Evolutionary conservation across 2,888 invertebrate genomes (phyloP), one percentile per base, ranked within the genome.

Genomic region (Trissolcus japonicus): DNA sequence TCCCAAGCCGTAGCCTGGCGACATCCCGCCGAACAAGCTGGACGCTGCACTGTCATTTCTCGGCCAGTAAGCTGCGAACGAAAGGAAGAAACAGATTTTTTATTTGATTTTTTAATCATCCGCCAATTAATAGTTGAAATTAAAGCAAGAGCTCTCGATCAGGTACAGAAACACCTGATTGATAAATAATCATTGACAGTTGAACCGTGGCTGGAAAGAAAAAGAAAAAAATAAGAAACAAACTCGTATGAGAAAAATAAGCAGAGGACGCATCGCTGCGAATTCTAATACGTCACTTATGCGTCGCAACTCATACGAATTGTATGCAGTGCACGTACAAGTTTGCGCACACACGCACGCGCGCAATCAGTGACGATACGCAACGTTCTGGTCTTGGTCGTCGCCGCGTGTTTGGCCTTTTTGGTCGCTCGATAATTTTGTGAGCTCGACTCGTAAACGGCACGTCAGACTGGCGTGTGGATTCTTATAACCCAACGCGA

Each of bases 51-150:
- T 85, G 81, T 87, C 90, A 89, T 93, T 93, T 83, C 95, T 92
- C 29, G 95, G 95, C 95, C 95, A 95, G 90, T 95, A 95, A 76
- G 95, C 95, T 95, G 91, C 11, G 11, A 35, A 7, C 9, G 2
- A 35, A 35, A 35, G 9, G 9, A 35, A 35, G 35, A 35, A 35
- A 35, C 1, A 11, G 4, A 35, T 35, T 35, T 9, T 11, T n/a
- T n/a, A n/a, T n/a, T n/a, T n/a, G n/a, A n/a, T n/a, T n/a, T 35
- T 35, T 9, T 6, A 35, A 35, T 35, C 9, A 35, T 11, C 2
- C 35, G 6, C 2, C 9, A 35, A 11, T 25, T 35, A 35, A 35
- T 35, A 25, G 25, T 6, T 25, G 4, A 6, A 25, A 6, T 25
- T 2, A 25, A 25, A 3, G 25, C 3, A 2, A 25, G 25, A 25